Percentiles rank a stretch among this genome's conserved stretches.
Conservation (phyloP, 2,797 vertebrate genomes). For the Coreius guichenoti region DNA sequence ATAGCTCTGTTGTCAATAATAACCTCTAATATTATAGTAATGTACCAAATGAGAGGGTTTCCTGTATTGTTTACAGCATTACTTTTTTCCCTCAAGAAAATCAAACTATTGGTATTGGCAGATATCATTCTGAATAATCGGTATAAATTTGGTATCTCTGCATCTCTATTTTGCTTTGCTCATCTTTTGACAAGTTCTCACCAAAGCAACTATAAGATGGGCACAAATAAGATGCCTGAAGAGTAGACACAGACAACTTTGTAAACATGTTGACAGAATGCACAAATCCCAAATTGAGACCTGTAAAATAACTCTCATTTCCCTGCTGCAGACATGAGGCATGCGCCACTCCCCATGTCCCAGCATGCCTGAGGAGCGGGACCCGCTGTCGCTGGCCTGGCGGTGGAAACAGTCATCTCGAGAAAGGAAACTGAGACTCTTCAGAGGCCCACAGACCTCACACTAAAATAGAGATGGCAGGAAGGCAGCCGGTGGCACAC, state of each 20-base stretch:
- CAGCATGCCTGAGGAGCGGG: constrained; percentile 22
- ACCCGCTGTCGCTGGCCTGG: neutral
- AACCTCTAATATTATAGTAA: no score
- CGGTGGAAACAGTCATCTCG: constrained; percentile 44
- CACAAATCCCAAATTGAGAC: neutral
- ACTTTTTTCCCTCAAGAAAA: neutral
- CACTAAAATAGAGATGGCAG: constrained; percentile 40
- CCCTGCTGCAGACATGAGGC: neutral
- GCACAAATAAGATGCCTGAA: neutral
- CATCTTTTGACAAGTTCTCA: neutral
- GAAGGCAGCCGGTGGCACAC: constrained; percentile 38
- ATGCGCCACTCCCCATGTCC: constrained; percentile 18
- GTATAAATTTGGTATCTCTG: neutral
- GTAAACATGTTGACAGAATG: neutral
- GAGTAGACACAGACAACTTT: neutral
- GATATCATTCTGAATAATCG: neutral
- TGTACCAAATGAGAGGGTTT: no score
- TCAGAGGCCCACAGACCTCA: neutral
- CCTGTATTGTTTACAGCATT: neutral
- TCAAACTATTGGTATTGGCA: neutral
- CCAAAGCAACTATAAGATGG: neutral
- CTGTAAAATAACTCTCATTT: neutral
- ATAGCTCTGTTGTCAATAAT: no score
- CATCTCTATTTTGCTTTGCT: neutral
- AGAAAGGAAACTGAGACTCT: constrained; percentile 45